Percentiles rank a stretch among this genome's conserved stretches.
phyloP scores from a whole-genome alignment of 2,113 vertebrate genomes.

The Hippolais icterina region DNA sequence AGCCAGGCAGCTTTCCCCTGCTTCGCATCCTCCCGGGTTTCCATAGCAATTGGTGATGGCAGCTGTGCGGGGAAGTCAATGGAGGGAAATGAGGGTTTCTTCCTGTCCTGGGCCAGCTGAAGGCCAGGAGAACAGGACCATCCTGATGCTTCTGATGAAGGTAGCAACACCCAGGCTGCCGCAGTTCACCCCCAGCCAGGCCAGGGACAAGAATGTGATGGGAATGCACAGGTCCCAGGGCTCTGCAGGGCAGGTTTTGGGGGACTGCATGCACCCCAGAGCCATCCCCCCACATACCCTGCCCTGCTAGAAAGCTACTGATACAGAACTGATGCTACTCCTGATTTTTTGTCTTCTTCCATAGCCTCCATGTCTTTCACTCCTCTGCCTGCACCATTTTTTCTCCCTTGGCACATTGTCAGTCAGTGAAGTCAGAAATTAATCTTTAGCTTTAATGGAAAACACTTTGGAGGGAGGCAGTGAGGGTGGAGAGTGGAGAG shows the following conservation, averaged over 20 bases:
- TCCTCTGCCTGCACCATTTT: background rate
- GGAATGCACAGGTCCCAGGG: background rate
- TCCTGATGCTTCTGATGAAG: background rate
- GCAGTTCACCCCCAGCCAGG: background rate
- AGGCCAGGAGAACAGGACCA: background rate
- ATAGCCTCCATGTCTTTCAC: background rate
- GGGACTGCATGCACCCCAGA: background rate
- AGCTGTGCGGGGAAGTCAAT: background rate
- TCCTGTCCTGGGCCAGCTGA: background rate
- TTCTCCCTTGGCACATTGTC: background rate
- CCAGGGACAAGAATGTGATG: background rate
- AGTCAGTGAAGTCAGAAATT: background rate
- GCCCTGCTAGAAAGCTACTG: background rate
- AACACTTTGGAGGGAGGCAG: background rate
- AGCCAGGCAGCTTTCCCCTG: background rate
- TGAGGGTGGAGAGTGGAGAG: background rate
- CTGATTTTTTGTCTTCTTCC: background rate
- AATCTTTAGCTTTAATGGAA: background rate
- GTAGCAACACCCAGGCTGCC: background rate
- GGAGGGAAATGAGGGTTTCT: background rate
- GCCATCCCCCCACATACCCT: accelerated
- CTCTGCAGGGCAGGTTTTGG: background rate
- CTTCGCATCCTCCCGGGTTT: background rate
- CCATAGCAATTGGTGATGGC: constrained; percentile 43
- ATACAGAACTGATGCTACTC: background rate